Evolutionary conservation across 2,888 invertebrate genomes (phyloP), one percentile per base, ranked within the genome.

Genomic region (Ptilodon capucinus): DNA sequence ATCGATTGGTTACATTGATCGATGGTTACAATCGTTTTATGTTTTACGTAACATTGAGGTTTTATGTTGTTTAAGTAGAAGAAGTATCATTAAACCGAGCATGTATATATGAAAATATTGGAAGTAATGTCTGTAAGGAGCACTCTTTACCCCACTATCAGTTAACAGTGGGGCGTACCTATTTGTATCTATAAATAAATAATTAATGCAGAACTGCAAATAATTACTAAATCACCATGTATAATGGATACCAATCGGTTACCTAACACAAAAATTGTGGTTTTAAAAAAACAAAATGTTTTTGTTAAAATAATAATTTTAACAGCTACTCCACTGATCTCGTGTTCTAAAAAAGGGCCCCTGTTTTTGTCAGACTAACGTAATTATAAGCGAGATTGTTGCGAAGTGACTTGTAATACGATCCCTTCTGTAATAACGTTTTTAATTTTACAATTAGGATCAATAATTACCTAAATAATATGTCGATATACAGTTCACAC

Each of bases 361-460:
- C 84, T 76, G 81, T 81, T 85, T 82, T 86, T 78, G 79, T 76
- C 74, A 80, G 79, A 73, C 76, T 82, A 84, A 84, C 84, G 77
- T 88, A 86, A 89, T 89, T 88, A 89, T 78, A 78, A 80, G 75
- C 74, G 78, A 81, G 84, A 88, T 86, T 84, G 85, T 82, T 81
- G 74, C 80, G 74, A 86, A 87, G 84, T 87, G 87, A 87, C 87
- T 86, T 76, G 86, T 86, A 79, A 82, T 79, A 76, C 68, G 76
- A 82, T 80, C 87, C 87, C 86, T 86, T 84, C 81, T 63, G 64
- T 78, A 78, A 75, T 66, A 72, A 71, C 66, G 68, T 74, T 81
- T 77, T 71, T 72, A 66, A 75, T 83, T 79, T 75, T 75, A 76
- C 79, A 77, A 79, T 75, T 70, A 68, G 68, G 66, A 60, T 57